These are phyloP conservation scores for Drosophila kikkawai DNA, from an alignment of 1,140 invertebrate species.

Conservation along the genomic window DNA sequence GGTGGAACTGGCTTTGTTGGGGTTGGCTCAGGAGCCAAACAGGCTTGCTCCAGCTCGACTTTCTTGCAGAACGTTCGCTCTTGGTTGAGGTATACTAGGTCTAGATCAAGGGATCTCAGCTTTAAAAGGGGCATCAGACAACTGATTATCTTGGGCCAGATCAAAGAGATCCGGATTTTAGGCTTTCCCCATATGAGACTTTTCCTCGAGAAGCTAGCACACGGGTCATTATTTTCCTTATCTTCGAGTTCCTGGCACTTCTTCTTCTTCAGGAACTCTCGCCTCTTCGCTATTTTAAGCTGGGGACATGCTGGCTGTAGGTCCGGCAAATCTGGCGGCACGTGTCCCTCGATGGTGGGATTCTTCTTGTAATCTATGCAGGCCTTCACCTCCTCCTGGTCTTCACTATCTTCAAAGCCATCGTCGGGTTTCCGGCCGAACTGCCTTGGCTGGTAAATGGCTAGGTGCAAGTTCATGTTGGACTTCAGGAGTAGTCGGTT, in stretches of 20 bases:
- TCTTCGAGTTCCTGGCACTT: neutral
- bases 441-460: neutral
- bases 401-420: no score
- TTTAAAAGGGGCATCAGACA: neutral
- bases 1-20: neutral
- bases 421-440: neutral
- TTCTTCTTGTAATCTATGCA: slow-evolving; percentile 19
- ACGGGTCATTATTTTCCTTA: neutral
- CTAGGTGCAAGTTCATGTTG: neutral
- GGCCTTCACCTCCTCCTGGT: neutral
- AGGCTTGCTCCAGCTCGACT: neutral
- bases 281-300: neutral
- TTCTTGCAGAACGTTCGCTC: slow-evolving; percentile 1
- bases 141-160: neutral
- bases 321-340: neutral
- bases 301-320: neutral
- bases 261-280: neutral
- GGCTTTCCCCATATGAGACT: neutral
- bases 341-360: neutral
- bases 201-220: neutral
- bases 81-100: neutral
- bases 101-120: neutral
- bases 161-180: neutral
- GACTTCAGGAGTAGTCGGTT: neutral
- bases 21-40: neutral